Evolutionary conservation across 2,888 invertebrate genomes (phyloP), one percentile per base, ranked within the genome.

Genomic region (Chrysopilus asiliformis): DNA sequence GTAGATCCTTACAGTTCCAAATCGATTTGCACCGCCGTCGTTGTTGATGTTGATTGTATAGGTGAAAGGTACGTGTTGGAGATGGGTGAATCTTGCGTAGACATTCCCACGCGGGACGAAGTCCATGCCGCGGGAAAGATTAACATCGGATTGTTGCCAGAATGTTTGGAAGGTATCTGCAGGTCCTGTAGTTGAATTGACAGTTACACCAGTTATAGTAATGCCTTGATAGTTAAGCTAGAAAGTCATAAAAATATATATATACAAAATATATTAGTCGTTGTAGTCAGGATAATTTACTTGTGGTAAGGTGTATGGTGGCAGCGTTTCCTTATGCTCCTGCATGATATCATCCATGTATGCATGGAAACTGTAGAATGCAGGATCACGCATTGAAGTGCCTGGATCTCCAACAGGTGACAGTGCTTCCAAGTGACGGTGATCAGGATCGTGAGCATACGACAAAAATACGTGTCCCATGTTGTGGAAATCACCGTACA

Each of bases 321-420:
- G 65, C 28, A 79, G 51, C 4, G 68, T 67, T 5, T 64, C 58
- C 57, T 87, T 86, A 57, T 74, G 74, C 45, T 72, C 72, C 46
- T 76, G 74, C 68, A 83, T 86, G 19, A 81, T 58, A 43, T 75
- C 71, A 48, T 86, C 82, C 30, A 86, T 68, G 55, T 72, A 82
- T 1, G 76, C 75, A 52, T 87, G 87, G 81, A 80, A 85, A 52
- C 84, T 75, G 65, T 83, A 87, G 67, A 87, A 87, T 43, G 82
- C 67, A 0, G 87, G 86, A 59, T 87, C 87, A 32, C 86, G 70
- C 83, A 87, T 84, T 1, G 85, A 82, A 0, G 84, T 84, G 0
- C 83, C 74, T 4, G 80, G 75, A 51, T 85, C 85, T 1, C 80
- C 84, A 68, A 87, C 82, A 1, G 83, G 76, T 18, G 78, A 72